Conservation (phyloP, 2,888 invertebrate species). For the Macroteleia sp. region DNA sequence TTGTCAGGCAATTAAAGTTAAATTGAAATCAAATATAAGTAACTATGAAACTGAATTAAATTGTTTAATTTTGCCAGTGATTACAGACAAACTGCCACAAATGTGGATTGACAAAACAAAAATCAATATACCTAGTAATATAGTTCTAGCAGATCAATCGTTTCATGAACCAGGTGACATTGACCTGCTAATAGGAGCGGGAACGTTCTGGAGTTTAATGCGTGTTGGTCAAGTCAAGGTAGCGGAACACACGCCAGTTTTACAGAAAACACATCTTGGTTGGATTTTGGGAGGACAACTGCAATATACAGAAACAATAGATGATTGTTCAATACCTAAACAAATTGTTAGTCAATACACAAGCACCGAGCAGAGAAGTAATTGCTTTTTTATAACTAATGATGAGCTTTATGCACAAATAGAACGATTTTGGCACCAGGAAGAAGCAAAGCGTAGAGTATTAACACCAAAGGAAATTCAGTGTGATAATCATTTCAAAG, state of each 20-base stretch:
- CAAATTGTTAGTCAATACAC: too few relatives aligned
- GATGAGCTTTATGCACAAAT: too few relatives aligned
- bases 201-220: slow-evolving; percentile 8
- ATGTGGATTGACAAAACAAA: background rate
- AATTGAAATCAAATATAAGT: background rate
- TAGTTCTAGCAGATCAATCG: slow-evolving; percentile 6
- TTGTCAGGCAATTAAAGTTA: background rate
- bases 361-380: too few relatives aligned
- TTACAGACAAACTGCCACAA: slow-evolving; percentile 2
- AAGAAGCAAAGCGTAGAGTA: too few relatives aligned
- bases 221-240: slow-evolving; percentile 8
- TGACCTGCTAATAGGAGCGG: slow-evolving; percentile 18
- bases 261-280: slow-evolving; percentile 17
- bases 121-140: slow-evolving; percentile 5
- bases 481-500: too few relatives aligned
- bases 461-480: too few relatives aligned
- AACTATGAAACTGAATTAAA: background rate
- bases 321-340: too few relatives aligned
- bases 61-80: slow-evolving; percentile 7
- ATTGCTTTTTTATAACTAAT: too few relatives aligned
- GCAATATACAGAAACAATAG: too few relatives aligned
- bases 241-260: background rate
- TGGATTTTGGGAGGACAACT: slow-evolving; percentile 14
- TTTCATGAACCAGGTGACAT: slow-evolving; percentile 6
- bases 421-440: too few relatives aligned